Percentiles rank a stretch among this genome's conserved stretches.
Conservation (phyloP, 2,888 invertebrate species). For the Empis livida region DNA sequence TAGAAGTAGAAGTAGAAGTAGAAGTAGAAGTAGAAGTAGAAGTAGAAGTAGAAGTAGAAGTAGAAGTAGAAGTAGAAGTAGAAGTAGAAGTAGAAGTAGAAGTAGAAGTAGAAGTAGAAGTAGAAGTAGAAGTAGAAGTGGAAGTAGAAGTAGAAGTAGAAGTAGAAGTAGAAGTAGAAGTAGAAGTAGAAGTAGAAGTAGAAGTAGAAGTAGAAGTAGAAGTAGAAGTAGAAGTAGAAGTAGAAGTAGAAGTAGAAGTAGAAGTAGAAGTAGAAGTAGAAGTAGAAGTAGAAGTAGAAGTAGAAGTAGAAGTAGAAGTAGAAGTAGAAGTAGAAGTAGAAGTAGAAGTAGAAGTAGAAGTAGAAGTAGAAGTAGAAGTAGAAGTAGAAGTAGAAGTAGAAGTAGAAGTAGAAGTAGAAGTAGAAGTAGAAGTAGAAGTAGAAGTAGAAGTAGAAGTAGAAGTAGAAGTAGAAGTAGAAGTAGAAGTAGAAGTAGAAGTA, state of each 20-base stretch:
- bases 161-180: too few species aligned
- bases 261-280: conserved; percentile 3
- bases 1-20: conserved; percentile 6
- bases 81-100: conserved; percentile 5
- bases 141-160: too few species aligned
- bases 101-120: conserved; percentile 3
- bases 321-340: conserved; percentile 2
- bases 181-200: conserved; percentile 4
- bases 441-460: too few species aligned
- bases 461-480: too few species aligned
- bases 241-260: conserved; percentile 3
- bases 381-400: too few species aligned
- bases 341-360: too few species aligned
- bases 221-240: conserved; percentile 3
- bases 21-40: conserved; percentile 5
- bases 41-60: conserved; percentile 6
- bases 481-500: too few species aligned
- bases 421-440: too few species aligned
- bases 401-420: too few species aligned
- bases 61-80: conserved; percentile 3
- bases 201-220: conserved; percentile 2
- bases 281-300: conserved; percentile 5
- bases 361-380: too few species aligned
- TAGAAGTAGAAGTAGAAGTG: too few species aligned
- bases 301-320: conserved; percentile 3